Percentiles rank a stretch among this genome's conserved stretches.
Evolutionary conservation across 2,797 vertebrate species (phyloP).

Genomic region (Orientallactaga sibirica): DNA sequence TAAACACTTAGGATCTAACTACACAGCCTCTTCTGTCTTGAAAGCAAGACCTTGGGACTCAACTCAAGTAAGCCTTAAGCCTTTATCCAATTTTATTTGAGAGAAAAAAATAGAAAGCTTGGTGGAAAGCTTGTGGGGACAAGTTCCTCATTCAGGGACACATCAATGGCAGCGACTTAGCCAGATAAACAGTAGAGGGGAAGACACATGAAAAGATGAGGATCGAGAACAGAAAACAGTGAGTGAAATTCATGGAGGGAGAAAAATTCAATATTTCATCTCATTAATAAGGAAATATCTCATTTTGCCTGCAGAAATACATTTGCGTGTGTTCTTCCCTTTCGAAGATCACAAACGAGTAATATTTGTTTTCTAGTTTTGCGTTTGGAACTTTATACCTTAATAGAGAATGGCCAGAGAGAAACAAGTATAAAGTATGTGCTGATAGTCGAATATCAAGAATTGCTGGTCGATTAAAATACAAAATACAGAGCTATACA

Average conservation of each 20-base stretch:
- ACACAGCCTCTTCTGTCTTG: neutral
- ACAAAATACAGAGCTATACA: neutral
- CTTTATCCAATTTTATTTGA: neutral
- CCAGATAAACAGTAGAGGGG: neutral
- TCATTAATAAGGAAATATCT: neutral
- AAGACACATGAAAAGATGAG: neutral
- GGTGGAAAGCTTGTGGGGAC: neutral
- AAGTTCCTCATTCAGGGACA: neutral
- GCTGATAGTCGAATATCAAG: too few relatives aligned
- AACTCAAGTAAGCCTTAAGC: neutral
- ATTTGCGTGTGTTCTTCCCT: neutral
- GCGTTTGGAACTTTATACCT: neutral
- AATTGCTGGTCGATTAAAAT: too few relatives aligned
- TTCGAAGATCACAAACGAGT: neutral
- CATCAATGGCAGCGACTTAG: neutral
- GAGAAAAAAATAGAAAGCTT: neutral
- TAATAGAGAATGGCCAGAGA: neutral
- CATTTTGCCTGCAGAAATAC: neutral
- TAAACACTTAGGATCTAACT: neutral
- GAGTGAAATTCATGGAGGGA: neutral
- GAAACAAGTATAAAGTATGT: neutral
- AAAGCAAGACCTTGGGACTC: neutral
- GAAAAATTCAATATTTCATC: constrained; percentile 12
- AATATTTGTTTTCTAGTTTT: neutral
- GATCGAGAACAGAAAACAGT: neutral